These are phyloP conservation scores for Leucoptera coffeella DNA, from an alignment of 2,888 invertebrate species.

Conservation along the genomic window DNA sequence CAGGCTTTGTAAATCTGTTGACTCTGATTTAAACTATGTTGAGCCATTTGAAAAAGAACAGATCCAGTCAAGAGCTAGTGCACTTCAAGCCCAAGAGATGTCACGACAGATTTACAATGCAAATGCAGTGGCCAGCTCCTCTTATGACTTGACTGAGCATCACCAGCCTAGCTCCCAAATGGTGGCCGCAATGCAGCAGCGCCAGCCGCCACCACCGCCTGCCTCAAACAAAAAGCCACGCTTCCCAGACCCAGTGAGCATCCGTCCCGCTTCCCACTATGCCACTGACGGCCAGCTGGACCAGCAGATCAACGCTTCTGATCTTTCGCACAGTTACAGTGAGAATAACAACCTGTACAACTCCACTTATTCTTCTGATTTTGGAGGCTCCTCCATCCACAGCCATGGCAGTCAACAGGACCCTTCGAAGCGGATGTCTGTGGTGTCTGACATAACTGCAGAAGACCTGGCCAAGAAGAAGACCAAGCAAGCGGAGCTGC, in stretches of 20 bases:
- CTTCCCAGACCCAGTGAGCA: conserved; percentile 41
- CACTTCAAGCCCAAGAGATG: conserved; percentile 30
- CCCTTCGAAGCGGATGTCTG: conserved; percentile 29
- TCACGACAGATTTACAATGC: conserved; percentile 31
- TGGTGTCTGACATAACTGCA: conserved; percentile 40
- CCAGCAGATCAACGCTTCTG: conserved; percentile 3
- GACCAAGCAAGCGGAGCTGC: conserved; percentile 27
- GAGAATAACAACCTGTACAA: conserved; percentile 38
- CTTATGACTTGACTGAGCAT: conserved; percentile 3
- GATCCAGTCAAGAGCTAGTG: conserved; percentile 41
- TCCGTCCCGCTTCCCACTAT: conserved; percentile 40
- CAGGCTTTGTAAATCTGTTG: conserved; percentile 40
- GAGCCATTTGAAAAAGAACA: conserved; percentile 45
- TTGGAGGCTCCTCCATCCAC: conserved; percentile 10
- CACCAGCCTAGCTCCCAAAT: conserved; percentile 10
- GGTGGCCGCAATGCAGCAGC: conserved; percentile 17
- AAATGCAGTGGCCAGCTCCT: too few species aligned
- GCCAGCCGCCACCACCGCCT: conserved; percentile 38
- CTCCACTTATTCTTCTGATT: conserved; percentile 24
- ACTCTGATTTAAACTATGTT: conserved; percentile 42
- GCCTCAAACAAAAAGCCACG: conserved; percentile 31
- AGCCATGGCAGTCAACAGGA: conserved; percentile 12
- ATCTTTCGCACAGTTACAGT: conserved; percentile 31
- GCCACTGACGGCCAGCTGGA: conserved; percentile 21
- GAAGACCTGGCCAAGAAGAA: conserved; percentile 38